These are phyloP conservation scores for Xanthia togata DNA, from an alignment of 2,888 invertebrate species.

Conservation along the genomic window DNA sequence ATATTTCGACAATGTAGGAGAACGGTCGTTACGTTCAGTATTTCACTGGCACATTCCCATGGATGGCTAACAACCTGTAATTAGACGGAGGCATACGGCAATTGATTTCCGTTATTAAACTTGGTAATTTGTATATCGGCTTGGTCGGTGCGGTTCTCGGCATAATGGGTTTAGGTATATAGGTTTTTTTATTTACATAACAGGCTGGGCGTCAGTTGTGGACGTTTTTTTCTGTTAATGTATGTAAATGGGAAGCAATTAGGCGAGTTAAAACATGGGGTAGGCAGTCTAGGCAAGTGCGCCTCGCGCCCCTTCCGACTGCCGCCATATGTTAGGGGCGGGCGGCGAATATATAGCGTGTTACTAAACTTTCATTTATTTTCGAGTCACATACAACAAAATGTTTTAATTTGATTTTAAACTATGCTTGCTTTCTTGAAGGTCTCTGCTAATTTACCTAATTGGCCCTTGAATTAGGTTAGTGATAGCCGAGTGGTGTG, in stretches of 20 bases:
- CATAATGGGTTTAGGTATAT: constrained; percentile 70
- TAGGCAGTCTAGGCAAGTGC: constrained; percentile 88
- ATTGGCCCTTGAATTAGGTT: not conserved
- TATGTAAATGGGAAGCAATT: constrained; percentile 90
- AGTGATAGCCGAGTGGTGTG: too few relatives aligned
- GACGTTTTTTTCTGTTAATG: constrained; percentile 87
- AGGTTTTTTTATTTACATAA: constrained; percentile 84
- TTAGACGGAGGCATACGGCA: constrained; percentile 76
- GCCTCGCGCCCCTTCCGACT: constrained; percentile 84
- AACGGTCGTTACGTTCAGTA: constrained; percentile 56
- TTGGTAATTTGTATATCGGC: constrained; percentile 78
- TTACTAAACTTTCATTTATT: constrained; percentile 65
- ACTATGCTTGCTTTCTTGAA: constrained; percentile 32
- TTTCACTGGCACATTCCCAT: constrained; percentile 74
- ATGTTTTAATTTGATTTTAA: constrained; percentile 60
- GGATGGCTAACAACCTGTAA: constrained; percentile 73
- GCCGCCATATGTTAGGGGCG: constrained; percentile 88
- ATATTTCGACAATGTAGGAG: constrained; percentile 71
- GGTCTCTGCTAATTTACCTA: constrained; percentile 26
- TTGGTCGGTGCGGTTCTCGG: constrained; percentile 75
- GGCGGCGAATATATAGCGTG: constrained; percentile 75
- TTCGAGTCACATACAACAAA: constrained; percentile 45
- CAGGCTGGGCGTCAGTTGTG: constrained; percentile 84
- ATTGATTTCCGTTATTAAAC: constrained; percentile 86
- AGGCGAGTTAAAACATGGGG: constrained; percentile 90